phyloP scores from a whole-genome alignment of 2,113 vertebrate genomes.

The Onychorhynchus coronatus region DNA sequence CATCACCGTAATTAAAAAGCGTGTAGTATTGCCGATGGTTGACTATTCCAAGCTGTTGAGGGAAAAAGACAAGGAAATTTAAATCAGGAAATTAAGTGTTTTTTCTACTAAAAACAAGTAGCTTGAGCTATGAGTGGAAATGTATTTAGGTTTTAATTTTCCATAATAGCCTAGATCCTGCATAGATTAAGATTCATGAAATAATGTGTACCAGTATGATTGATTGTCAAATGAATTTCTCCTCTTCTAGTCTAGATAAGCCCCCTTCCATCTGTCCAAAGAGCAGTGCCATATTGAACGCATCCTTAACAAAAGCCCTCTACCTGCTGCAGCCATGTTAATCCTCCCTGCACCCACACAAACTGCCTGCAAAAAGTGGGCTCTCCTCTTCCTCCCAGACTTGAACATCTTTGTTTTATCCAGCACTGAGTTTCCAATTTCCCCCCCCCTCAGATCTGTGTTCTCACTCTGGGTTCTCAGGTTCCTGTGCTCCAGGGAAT shows the following conservation, averaged over 20 bases:
- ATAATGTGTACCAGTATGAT: not conserved
- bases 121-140: not conserved
- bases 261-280: conserved; percentile 9
- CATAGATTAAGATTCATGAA: conserved; percentile 3
- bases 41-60: not conserved
- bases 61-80: not conserved
- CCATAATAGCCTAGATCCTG: not conserved
- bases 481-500: not conserved
- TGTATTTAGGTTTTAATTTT: conserved; percentile 29
- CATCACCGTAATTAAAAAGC: not conserved
- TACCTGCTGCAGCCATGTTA: not conserved
- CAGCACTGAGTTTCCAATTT: not conserved
- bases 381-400: not conserved
- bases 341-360: not conserved
- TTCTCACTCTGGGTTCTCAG: not conserved
- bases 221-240: not conserved
- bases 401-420: not conserved
- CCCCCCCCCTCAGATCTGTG: not conserved
- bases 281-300: not conserved
- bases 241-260: not conserved
- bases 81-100: not conserved
- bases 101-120: not conserved
- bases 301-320: not conserved
- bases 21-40: not conserved
- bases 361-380: not conserved